Evolutionary conservation across 1,140 invertebrate species (phyloP).

Genomic region (Nasonia vitripennis): DNA sequence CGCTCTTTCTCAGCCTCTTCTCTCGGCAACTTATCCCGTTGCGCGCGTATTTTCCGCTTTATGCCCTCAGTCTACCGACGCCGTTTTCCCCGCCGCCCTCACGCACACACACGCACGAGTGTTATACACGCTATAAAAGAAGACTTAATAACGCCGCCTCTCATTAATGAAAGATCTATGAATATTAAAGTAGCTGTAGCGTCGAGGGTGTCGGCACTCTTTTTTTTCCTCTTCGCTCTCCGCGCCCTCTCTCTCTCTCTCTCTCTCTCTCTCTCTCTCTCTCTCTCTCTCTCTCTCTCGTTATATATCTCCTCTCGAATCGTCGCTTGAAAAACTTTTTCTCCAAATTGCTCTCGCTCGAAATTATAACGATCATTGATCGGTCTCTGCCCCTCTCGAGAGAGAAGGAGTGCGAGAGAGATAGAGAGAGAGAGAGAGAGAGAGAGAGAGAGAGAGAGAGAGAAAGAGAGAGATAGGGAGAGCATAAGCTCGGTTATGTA

Average conservation of each 20-base stretch:
- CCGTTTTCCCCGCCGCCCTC: neutral
- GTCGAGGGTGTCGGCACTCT: neutral
- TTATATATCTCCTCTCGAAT: neutral
- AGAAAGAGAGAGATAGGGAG: no score
- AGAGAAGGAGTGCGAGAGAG: no score
- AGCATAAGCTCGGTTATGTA: neutral
- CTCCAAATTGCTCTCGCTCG: no score
- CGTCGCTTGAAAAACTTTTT: neutral
- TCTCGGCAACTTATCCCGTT: constrained; percentile 32
- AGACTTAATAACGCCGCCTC: constrained; percentile 40
- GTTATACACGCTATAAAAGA: constrained; percentile 43
- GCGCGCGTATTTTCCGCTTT: constrained; percentile 46
- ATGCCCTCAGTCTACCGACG: constrained; percentile 4
- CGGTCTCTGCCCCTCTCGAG: no score
- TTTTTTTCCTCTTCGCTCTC: neutral
- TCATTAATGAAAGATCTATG: constrained; percentile 41
- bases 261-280: neutral
- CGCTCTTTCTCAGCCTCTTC: neutral
- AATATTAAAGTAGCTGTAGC: constrained; percentile 41
- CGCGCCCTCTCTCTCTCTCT: neutral
- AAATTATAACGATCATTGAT: no score
- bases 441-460: neutral
- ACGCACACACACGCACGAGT: neutral
- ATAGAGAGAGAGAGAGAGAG: no score
- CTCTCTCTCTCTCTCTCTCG: neutral